phyloP scores from a whole-genome alignment of 2,797 vertebrate species.

The Steatocranus sp. region DNA sequence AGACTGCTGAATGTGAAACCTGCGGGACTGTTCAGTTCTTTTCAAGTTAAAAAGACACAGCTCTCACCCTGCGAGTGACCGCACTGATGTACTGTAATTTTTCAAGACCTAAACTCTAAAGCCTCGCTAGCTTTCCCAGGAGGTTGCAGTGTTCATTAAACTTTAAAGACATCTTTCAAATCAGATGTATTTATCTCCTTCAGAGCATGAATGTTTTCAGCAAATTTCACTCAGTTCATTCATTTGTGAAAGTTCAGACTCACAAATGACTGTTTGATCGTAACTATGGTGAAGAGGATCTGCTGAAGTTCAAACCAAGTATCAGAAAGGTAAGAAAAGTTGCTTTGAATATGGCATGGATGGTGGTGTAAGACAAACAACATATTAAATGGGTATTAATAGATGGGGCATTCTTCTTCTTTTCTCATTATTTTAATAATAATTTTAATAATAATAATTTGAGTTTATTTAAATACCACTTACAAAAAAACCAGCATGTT shows the following conservation, averaged over 20 bases:
- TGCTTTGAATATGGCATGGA: background rate
- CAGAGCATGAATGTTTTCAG: background rate
- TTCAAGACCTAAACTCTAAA: background rate
- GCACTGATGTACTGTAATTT: background rate
- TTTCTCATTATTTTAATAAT: background rate
- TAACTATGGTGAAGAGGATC: background rate
- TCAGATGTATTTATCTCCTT: background rate
- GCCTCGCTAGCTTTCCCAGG: background rate
- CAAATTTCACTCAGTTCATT: background rate
- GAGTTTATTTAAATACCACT: background rate
- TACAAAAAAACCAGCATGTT: background rate
- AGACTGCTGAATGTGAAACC: background rate
- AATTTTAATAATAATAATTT: background rate
- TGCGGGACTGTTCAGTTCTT: background rate
- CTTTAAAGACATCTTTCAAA: slow-evolving; percentile 12
- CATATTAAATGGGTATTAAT: background rate
- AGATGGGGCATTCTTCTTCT: background rate
- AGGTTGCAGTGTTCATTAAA: background rate
- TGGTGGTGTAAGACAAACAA: background rate
- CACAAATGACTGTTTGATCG: background rate
- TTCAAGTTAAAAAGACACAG: background rate
- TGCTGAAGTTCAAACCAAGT: background rate
- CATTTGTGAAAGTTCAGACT: background rate
- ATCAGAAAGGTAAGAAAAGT: background rate
- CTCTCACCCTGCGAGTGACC: background rate